phyloP scores from a whole-genome alignment of 2,113 vertebrate genomes.

The Oncorhynchus nerka region DNA sequence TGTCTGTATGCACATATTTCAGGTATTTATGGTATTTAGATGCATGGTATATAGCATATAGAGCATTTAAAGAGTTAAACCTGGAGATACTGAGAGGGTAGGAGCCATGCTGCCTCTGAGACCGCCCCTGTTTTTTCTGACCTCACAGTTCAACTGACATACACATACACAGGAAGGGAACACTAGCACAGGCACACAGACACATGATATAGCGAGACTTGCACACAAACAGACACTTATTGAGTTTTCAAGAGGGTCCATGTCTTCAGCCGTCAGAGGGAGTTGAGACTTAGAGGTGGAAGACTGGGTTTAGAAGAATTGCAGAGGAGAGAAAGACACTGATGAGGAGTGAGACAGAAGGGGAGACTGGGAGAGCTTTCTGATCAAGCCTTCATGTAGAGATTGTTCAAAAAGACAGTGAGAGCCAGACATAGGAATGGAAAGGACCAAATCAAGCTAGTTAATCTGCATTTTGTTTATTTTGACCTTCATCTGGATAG shows the following conservation, averaged over 20 bases:
- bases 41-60: too few relatives aligned
- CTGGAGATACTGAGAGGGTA: conserved; percentile 7
- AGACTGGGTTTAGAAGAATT: background rate
- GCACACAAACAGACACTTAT: conserved; percentile 11
- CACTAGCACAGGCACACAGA: conserved; percentile 5
- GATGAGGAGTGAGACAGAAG: background rate
- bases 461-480: background rate
- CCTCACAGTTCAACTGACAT: conserved; percentile 40
- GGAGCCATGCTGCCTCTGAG: conserved; percentile 19
- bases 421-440: background rate
- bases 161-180: conserved; percentile 12
- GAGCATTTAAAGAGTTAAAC: background rate
- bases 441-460: background rate
- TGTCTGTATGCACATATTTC: too few relatives aligned
- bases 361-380: background rate
- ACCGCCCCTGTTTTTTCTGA: conserved; percentile 38
- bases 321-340: conserved; percentile 28
- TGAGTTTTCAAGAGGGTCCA: conserved; percentile 22
- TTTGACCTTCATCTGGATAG: background rate
- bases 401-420: too few relatives aligned
- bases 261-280: conserved; percentile 36
- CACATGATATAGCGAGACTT: conserved; percentile 20
- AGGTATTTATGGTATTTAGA: too few relatives aligned
- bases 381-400: background rate
- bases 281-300: background rate